A percentile compares a stretch with the other conserved stretches of the same genome.
Evolutionary conservation across 2,113 vertebrate species (phyloP).

Genomic region (Hippolais icterina): DNA sequence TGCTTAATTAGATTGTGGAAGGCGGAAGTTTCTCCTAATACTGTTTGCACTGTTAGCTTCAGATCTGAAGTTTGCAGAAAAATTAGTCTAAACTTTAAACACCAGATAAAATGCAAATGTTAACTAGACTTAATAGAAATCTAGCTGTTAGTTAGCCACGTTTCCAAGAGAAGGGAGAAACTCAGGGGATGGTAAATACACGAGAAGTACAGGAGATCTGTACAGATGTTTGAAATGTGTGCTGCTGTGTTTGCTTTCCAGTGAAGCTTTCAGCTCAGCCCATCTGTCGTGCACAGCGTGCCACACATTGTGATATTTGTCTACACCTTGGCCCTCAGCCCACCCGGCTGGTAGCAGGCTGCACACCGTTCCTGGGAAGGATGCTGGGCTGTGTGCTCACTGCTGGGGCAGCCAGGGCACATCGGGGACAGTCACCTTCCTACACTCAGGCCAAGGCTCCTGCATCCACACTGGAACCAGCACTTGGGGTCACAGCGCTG

Average conservation of each 20-base stretch:
- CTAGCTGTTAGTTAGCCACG: neutral
- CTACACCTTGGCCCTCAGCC: neutral
- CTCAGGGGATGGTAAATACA: neutral
- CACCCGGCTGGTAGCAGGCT: neutral
- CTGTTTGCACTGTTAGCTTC: neutral
- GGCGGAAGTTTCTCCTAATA: neutral
- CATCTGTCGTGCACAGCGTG: neutral
- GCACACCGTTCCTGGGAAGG: neutral
- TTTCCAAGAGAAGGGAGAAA: neutral
- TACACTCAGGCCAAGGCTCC: fast-evolving
- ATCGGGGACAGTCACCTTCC: neutral
- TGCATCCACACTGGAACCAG: fast-evolving
- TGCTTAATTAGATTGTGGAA: neutral
- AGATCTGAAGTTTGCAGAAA: neutral
- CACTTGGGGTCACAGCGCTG: neutral
- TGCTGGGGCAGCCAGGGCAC: neutral
- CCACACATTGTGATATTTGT: neutral
- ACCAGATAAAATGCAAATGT: neutral
- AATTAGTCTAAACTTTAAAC: neutral
- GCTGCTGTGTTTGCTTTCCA: neutral
- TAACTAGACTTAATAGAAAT: neutral
- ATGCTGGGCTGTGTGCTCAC: neutral
- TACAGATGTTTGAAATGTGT: neutral
- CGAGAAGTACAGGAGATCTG: neutral
- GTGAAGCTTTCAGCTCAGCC: neutral